Evolutionary conservation across 2,113 vertebrate genomes (phyloP).

Genomic region (Prionailurus bengalensis): DNA sequence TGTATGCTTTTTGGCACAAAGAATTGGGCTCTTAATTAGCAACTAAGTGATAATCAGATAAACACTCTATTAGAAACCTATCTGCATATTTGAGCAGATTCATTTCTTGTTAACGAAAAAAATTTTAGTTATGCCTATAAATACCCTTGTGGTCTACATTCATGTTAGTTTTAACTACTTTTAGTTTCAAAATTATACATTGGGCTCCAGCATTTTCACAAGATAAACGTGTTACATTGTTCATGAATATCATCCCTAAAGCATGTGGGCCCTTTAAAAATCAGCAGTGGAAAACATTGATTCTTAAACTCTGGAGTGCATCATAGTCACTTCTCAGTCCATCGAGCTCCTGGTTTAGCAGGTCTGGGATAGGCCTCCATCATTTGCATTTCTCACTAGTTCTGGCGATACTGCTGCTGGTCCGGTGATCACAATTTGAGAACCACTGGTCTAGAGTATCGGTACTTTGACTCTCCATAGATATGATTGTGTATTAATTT

Average conservation of each 20-base stretch:
- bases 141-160: background rate
- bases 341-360: background rate
- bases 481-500: background rate
- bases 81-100: background rate
- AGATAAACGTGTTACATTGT: background rate
- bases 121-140: conserved; percentile 27
- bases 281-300: background rate
- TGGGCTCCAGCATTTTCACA: background rate
- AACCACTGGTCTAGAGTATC: background rate
- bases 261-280: background rate
- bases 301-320: background rate
- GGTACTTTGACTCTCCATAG: background rate
- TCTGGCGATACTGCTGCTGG: background rate
- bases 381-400: background rate
- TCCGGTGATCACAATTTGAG: background rate
- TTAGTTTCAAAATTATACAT: background rate
- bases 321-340: background rate
- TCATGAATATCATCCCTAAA: background rate
- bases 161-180: background rate
- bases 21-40: background rate
- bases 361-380: background rate
- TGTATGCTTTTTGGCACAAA: background rate
- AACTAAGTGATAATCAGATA: conserved; percentile 13
- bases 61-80: background rate
- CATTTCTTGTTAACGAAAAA: conserved; percentile 25